Base-by-base conservation (phyloP, 1,140 invertebrate genomes). In the Pseudoatta argentina region DNA sequence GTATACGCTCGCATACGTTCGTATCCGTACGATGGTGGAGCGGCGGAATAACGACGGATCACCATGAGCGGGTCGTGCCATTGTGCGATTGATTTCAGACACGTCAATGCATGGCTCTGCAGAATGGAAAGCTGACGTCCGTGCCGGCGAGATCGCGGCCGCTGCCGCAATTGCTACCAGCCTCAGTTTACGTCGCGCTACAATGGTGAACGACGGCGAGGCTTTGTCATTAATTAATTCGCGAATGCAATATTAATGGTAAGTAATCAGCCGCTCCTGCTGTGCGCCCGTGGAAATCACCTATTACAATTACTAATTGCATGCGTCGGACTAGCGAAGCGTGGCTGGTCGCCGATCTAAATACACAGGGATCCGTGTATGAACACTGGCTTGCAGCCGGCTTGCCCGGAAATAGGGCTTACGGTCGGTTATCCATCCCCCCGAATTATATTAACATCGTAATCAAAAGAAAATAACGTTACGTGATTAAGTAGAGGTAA, bases 191-290 rank as follows among this genome's bases (percentile, higher is more conserved):
- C 69, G 85, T 66, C 57, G 82, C 79, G 78, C 75, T 85, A 92
- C 91, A 93, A 93, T 93, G 79, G 88, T 64, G 63, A 51, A 63
- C 86, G 81, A 87, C 87, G 78, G 83, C 86, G 88, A 10, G 82
- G 91, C 89, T 93, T 92, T 93, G 91, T 93, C 92, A 89, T 93
- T 94, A 94, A 94, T 94, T 94, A 94, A 94, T 94, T 93, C 90
- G 88, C 89, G 86, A 93, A 92, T 93, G 91, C 90, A 93, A 94
- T 94, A 94, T 94, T 94, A 92, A 94, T 94, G 92, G 86, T 94
- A 93, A 94, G 94, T 94, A 94, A 94, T 94, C 93, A 94, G 91
- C 90, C 87, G 91, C 86, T 87, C 85, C 86, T 63, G 67, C 85
- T 76, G 79, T 72, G 73, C 67, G 85, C 76, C 69, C 77, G 75